phyloP scores from a whole-genome alignment of 2,888 invertebrate genomes.

The Galerucella nymphaeae region DNA sequence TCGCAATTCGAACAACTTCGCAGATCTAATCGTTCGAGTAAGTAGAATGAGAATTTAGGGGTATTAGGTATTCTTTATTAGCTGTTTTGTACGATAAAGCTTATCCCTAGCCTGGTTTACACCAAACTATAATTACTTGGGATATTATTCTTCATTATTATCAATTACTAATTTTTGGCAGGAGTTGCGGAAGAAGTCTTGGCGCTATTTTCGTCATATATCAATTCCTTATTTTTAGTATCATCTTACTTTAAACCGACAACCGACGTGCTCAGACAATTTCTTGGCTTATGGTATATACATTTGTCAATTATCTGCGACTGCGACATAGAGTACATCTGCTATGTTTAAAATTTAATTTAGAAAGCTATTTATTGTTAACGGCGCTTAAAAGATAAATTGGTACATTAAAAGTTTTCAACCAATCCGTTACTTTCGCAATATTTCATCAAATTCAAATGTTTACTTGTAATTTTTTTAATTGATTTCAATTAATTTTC shows the following conservation, averaged over 20 bases:
- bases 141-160: background rate
- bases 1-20: no score
- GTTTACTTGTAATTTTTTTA: background rate
- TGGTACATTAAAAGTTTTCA: background rate
- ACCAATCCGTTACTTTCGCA: background rate
- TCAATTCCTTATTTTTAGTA: slow-evolving; percentile 4
- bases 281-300: slow-evolving; percentile 12
- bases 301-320: slow-evolving; percentile 16
- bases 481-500: background rate
- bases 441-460: background rate
- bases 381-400: slow-evolving; percentile 8
- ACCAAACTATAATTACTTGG: no score
- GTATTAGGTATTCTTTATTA: no score
- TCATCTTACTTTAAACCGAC: slow-evolving; percentile 1
- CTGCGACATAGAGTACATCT: slow-evolving; percentile 2
- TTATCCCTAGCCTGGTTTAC: no score
- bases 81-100: no score
- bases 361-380: slow-evolving; percentile 13
- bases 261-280: slow-evolving; percentile 9
- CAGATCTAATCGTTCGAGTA: no score
- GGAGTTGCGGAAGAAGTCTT: slow-evolving; percentile 1
- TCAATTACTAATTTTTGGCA: background rate
- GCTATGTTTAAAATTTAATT: slow-evolving; percentile 13
- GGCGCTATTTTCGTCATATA: background rate
- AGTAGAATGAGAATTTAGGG: no score